These are phyloP conservation scores for Pangasius krempfi DNA, from an alignment of 2,797 vertebrate species.

Conservation along the genomic window DNA sequence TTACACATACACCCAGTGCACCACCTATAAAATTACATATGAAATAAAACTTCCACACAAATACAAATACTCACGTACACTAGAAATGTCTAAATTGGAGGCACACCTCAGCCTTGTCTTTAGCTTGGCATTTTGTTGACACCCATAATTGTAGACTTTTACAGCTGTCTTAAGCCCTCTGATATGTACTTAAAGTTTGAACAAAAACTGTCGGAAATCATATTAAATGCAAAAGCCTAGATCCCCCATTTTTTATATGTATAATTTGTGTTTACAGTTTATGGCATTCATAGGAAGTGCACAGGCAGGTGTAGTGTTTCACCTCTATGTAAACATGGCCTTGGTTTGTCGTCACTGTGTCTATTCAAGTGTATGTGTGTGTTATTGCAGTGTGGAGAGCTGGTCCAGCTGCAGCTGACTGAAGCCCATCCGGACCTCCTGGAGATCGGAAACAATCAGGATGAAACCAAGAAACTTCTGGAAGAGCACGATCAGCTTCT, in stretches of 20 bases:
- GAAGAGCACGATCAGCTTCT: slow-evolving; percentile 85
- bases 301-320: slow-evolving; percentile 32
- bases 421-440: slow-evolving; percentile 88
- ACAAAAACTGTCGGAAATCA: background rate
- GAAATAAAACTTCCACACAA: background rate
- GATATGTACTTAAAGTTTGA: background rate
- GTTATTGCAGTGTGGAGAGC: slow-evolving; percentile 80
- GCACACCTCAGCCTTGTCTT: background rate
- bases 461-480: slow-evolving; percentile 83
- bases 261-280: background rate
- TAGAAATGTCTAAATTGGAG: background rate
- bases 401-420: slow-evolving; percentile 84
- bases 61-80: too few relatives aligned
- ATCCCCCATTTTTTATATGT: background rate
- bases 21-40: background rate
- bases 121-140: background rate
- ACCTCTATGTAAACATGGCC: slow-evolving; percentile 34
- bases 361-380: slow-evolving; percentile 21
- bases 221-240: background rate
- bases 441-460: slow-evolving; percentile 86
- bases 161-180: background rate
- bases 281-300: background rate
- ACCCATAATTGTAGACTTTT: background rate
- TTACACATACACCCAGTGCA: background rate
- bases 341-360: slow-evolving; percentile 38